Evolutionary conservation across 2,888 invertebrate genomes (phyloP), one percentile per base, ranked within the genome.

Genomic region (Cheilosia scutellata): DNA sequence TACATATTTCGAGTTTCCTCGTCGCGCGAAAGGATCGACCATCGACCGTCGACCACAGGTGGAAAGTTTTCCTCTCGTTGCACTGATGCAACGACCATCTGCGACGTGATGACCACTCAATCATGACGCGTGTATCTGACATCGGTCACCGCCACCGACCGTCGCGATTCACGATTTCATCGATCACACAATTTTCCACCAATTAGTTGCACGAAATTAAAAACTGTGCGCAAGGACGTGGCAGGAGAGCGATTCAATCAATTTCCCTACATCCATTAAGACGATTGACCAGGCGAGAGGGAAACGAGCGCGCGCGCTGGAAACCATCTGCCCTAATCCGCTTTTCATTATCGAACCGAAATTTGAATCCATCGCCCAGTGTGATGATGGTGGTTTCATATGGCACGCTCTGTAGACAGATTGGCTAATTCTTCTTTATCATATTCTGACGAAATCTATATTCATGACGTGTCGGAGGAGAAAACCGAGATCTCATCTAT

Each of bases 161-260:
- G 20, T 20, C 20, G 20, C 20, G 20, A 20, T 20, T 20, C 20
- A 20, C 20, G 20, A 20, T 20, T 20, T 20, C 20, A 20, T 20
- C 20, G 20, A 20, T 20, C 20, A 20, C 20, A 20, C 68, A 76
- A 86, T 86, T 82, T 86, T 86, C 82, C 82, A 80, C 68, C 82
- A 86, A 86, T 86, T 86, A 82, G 82, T 77, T 57, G 72, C 68
- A 42, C 68, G 60, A 76, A 86, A 82, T 77, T 51, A 71, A 82
- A 82, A 77, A 72, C 51, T n/a, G 42, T 71, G 60, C 49, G 60
- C 49, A 55, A 49, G 55, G 53, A 51, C 62, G 37, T 11, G 37
- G 37, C 11, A 9, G 33, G 2, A 37, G 20, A 66, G 51, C 44
- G 27, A 25, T 25, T 49, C 66, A 63, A 68, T 78, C 77, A 65